Evolutionary conservation across 2,113 vertebrate genomes (phyloP), one percentile per base, ranked within the genome.

Genomic region (Oncorhynchus gorbuscha): DNA sequence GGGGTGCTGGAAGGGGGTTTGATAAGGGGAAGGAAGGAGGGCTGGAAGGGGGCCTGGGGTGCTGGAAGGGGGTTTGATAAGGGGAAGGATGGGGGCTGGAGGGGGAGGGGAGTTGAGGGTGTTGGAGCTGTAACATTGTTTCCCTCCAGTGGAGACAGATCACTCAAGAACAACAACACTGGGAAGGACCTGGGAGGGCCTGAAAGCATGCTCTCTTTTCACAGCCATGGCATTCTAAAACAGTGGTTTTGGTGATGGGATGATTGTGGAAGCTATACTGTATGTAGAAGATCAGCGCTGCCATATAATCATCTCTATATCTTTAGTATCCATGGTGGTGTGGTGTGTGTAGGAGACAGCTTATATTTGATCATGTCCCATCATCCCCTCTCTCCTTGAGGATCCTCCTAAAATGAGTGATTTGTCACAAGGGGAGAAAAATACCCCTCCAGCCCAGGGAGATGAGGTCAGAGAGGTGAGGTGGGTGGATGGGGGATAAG

Each of bases 401-500:
- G 7, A 20, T 0, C 11, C 7, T 69, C 73, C 16, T 55, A 55
- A 8, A 12, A 78, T 74, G 69, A 80, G 73, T 67, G 62, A 84
- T 85, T 80, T 79, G 73, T 77, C 81, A 73, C 35, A 59, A 70
- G 58, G 62, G 75, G 51, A 45, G 35, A 51, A 73, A 66, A 68
- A 67, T 79, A 72, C 51, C 78, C 73, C 74, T 72, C 74, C 39
- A 66, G 2, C 35, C 24, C 55, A 12, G 73, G 39, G 79, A 73
- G 72, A 61, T 72, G 76, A 74, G 76, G 81, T 81, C 78, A 85
- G 61, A 83, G 55, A 74, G 62, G 76, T 80, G 70, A 80, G 68
- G 49, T 70, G 62, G 59, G 77, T 28, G 49, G 72, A n/a, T n/a
- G 45, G 45, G 64, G 16, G 49, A 11, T 45, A 45, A 45, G 9